phyloP scores from a whole-genome alignment of 2,113 vertebrate species.

The Gopherus flavomarginatus region DNA sequence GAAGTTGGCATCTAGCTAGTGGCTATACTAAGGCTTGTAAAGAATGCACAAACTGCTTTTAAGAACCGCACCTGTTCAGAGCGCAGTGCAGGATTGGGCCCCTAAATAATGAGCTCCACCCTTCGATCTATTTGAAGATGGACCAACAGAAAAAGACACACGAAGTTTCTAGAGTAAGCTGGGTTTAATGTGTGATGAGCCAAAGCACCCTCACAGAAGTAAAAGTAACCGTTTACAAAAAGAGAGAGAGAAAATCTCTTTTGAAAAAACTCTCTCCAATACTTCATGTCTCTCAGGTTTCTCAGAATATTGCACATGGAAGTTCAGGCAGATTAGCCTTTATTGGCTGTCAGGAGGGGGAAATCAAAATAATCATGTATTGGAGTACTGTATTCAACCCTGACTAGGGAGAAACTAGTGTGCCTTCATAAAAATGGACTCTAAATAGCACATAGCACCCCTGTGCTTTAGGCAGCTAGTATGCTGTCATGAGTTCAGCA shows the following conservation, averaged over 20 bases:
- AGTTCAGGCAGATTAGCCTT: background rate
- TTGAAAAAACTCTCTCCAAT: background rate
- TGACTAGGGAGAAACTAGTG: background rate
- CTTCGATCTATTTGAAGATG: background rate
- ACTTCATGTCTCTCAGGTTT: background rate
- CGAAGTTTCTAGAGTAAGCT: accelerated
- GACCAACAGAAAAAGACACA: accelerated
- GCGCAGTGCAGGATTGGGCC: background rate
- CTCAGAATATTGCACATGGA: background rate
- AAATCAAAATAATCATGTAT: background rate
- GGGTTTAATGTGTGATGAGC: background rate
- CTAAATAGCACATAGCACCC: accelerated
- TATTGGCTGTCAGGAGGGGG: background rate
- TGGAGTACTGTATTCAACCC: background rate
- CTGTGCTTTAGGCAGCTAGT: accelerated
- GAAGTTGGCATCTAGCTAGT: accelerated
- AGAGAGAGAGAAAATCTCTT: background rate
- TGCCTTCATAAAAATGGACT: background rate
- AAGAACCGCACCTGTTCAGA: background rate
- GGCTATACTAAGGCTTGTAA: accelerated
- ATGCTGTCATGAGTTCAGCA: accelerated
- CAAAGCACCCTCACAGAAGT: background rate
- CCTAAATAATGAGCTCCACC: background rate
- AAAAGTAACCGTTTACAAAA: background rate
- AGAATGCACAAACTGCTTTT: background rate